phyloP scores from a whole-genome alignment of 2,888 invertebrate genomes.

The Hemaris fuciformis region DNA sequence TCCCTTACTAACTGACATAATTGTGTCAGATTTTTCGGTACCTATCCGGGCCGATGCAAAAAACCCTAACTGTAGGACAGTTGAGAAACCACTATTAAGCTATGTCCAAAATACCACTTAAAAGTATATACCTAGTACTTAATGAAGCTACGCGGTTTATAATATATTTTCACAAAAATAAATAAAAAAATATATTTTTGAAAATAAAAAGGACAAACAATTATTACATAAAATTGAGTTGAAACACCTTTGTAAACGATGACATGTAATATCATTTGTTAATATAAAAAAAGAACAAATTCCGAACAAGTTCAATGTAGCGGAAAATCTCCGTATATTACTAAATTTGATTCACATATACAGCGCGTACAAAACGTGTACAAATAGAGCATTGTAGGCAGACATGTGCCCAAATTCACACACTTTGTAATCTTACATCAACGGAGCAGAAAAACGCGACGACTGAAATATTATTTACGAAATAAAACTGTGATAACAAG shows the following conservation, averaged over 20 bases:
- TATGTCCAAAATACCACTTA: too few relatives aligned
- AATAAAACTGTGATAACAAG: neutral
- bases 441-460: constrained; percentile 7
- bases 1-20: too few relatives aligned
- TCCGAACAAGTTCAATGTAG: neutral
- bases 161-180: neutral
- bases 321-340: neutral
- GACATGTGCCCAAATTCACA: constrained; percentile 9
- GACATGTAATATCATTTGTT: neutral
- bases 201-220: neutral
- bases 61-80: too few relatives aligned
- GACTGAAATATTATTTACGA: neutral
- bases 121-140: too few relatives aligned
- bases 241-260: neutral
- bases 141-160: too few relatives aligned
- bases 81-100: too few relatives aligned
- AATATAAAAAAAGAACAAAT: neutral
- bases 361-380: neutral
- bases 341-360: constrained; percentile 1
- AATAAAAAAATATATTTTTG: neutral
- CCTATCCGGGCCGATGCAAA: too few relatives aligned
- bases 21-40: too few relatives aligned
- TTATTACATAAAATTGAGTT: neutral
- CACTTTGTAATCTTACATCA: constrained; percentile 3
- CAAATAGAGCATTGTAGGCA: neutral